Evolutionary conservation across 2,113 vertebrate species (phyloP).

Genomic region (Stigmatopora nigra): DNA sequence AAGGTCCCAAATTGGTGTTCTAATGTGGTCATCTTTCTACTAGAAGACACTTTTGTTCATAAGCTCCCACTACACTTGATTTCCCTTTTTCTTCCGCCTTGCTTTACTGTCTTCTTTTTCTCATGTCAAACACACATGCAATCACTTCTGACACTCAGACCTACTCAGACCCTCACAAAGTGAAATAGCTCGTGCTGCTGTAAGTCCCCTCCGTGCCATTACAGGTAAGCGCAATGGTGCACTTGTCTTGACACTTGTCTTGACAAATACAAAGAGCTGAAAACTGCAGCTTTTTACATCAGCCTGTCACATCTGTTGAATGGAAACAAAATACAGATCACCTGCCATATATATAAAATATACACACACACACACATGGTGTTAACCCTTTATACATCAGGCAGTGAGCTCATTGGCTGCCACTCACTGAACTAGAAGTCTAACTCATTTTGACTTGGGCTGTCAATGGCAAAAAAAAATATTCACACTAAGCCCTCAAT

Average conservation of each 20-base stretch:
- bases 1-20: constrained; percentile 52
- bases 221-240: constrained; percentile 43
- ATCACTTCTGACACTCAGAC: constrained; percentile 30
- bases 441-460: too few species aligned
- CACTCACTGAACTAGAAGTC: too few species aligned
- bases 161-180: constrained; percentile 45
- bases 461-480: too few species aligned
- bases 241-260: constrained; percentile 56
- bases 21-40: constrained; percentile 50
- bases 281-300: constrained; percentile 27
- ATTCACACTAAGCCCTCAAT: too few species aligned
- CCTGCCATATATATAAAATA: not conserved
- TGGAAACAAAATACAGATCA: constrained; percentile 3
- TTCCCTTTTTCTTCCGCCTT: constrained; percentile 25
- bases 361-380: not conserved
- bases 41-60: constrained; percentile 38
- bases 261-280: constrained; percentile 45
- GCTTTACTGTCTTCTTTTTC: constrained; percentile 17
- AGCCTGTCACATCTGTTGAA: not conserved
- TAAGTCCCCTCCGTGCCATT: constrained; percentile 35
- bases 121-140: constrained; percentile 28
- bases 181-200: constrained; percentile 47
- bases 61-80: constrained; percentile 34
- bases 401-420: too few species aligned
- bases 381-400: too few species aligned